Percentiles rank a stretch among this genome's conserved stretches.
These are phyloP conservation scores for Notiomystis cincta DNA, from an alignment of 2,113 vertebrate species.

Conservation along the genomic window DNA sequence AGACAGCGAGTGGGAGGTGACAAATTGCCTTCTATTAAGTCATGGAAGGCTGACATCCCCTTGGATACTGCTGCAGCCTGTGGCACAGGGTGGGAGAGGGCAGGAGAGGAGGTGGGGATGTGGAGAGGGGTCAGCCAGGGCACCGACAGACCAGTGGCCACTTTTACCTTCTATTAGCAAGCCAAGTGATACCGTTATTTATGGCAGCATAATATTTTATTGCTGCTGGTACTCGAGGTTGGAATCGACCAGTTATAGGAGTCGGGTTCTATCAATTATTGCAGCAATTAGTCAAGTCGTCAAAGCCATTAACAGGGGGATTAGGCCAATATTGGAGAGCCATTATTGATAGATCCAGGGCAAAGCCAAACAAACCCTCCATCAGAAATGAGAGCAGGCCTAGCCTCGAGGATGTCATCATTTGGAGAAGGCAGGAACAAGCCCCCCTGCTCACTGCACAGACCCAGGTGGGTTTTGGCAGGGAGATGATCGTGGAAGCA, in stretches of 20 bases:
- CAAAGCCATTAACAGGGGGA: conserved; percentile 67
- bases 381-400: neutral
- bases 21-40: conserved; percentile 75
- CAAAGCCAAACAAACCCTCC: neutral
- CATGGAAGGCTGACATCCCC: conserved; percentile 24
- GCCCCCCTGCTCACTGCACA: neutral
- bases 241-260: conserved; percentile 82
- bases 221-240: conserved; percentile 72
- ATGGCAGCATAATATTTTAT: conserved; percentile 80
- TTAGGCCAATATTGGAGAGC: conserved; percentile 70
- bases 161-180: neutral
- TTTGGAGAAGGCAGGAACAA: neutral
- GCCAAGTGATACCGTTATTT: conserved; percentile 72
- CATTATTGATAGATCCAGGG: conserved; percentile 54
- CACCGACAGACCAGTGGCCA: neutral
- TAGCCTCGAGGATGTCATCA: conserved; percentile 25
- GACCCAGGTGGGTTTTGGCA: neutral
- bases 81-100: conserved; percentile 48
- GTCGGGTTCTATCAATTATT: conserved; percentile 89
- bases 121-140: conserved; percentile 67
- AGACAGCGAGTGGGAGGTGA: conserved; percentile 78
- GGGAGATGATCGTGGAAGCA: neutral
- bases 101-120: conserved; percentile 57
- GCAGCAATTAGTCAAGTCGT: conserved; percentile 86
- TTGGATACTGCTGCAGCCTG: neutral